Evolutionary conservation across 2,113 vertebrate genomes (phyloP).

Genomic region (Elachura formosa): DNA sequence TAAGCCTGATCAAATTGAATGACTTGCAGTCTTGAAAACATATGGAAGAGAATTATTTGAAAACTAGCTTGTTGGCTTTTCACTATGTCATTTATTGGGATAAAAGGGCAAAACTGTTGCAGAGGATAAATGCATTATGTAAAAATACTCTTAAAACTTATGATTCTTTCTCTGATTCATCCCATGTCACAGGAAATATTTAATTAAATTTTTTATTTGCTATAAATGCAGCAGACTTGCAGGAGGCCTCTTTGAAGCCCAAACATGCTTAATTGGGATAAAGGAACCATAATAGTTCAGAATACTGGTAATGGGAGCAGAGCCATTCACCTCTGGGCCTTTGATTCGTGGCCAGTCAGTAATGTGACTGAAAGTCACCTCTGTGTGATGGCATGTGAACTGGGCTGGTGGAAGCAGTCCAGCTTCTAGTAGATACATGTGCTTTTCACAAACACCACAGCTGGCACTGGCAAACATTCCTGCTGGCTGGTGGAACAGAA

Average conservation of each 20-base stretch:
- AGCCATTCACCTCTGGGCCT: conserved; percentile 36
- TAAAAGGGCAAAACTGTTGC: neutral
- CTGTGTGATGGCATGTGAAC: conserved; percentile 26
- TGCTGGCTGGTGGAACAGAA: neutral
- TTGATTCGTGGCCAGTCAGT: neutral
- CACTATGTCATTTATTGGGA: neutral
- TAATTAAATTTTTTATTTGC: neutral
- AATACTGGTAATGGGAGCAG: neutral
- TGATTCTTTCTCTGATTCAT: neutral
- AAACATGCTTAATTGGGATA: conserved; percentile 32
- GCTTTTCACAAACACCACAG: conserved; percentile 5
- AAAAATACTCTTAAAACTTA: neutral
- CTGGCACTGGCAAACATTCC: conserved; percentile 4
- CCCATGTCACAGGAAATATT: neutral
- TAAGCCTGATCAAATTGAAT: neutral
- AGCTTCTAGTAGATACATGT: conserved; percentile 30
- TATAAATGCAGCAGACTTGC: neutral
- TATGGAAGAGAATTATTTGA: neutral
- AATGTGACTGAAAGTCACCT: conserved; percentile 49
- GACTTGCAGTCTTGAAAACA: neutral
- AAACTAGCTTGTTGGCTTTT: neutral
- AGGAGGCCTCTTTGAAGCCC: neutral
- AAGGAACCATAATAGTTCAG: neutral
- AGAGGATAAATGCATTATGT: neutral
- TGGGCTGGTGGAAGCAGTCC: conserved; percentile 14